These are phyloP conservation scores for Chalcis sispes DNA, from an alignment of 2,888 invertebrate species.

Conservation along the genomic window DNA sequence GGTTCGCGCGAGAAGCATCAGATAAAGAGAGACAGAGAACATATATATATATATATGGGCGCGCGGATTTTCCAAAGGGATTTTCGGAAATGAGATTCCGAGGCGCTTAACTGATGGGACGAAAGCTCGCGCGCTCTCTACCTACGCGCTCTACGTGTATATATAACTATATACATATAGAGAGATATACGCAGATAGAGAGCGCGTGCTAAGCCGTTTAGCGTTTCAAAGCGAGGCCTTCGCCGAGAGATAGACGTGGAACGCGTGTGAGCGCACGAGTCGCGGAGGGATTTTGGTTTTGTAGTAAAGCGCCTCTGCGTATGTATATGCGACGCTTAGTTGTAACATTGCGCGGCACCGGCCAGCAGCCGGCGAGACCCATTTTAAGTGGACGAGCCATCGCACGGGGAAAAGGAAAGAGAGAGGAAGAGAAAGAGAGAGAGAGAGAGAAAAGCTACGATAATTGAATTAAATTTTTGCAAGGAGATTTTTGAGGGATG, in stretches of 20 bases:
- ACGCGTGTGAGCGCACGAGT: background rate
- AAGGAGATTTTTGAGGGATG: no score
- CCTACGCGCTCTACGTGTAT: no score
- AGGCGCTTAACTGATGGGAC: slow-evolving; percentile 41
- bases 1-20: no score
- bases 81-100: slow-evolving; percentile 55
- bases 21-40: no score
- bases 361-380: no score
- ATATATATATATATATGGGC: no score
- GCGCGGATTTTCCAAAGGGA: slow-evolving; percentile 48
- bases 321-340: slow-evolving; percentile 8
- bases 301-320: background rate
- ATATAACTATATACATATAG: no score
- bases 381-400: no score
- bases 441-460: no score
- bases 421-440: background rate
- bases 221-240: slow-evolving; percentile 35
- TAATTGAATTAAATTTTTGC: slow-evolving; percentile 25
- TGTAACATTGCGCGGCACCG: no score
- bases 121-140: background rate
- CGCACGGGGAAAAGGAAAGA: background rate
- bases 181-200: background rate
- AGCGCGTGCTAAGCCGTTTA: slow-evolving; percentile 48
- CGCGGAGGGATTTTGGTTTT: slow-evolving; percentile 45
- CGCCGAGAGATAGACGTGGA: slow-evolving; percentile 12